Evolutionary conservation across 2,888 invertebrate species (phyloP), one percentile per base, ranked within the genome.

Genomic region (Smittia aterrima): DNA sequence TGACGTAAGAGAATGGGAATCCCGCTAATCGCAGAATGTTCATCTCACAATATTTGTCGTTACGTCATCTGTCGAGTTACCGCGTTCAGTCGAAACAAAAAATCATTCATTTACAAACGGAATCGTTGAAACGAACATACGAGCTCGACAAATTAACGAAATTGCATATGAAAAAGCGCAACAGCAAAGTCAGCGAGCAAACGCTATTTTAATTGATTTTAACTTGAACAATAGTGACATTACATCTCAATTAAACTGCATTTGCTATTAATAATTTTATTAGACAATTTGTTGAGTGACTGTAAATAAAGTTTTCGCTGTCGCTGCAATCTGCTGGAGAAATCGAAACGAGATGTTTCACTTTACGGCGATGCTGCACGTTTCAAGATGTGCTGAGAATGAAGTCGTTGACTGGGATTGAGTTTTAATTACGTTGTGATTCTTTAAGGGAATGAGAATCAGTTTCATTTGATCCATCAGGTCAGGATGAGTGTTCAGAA

Each of bases 201-300:
- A 54, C 13, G 18, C 20, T 18, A 16, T 38, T 66, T 40, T 38
- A 66, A 66, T 18, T 58, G 58, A 7, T 58, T 58, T 58, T 13
- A 9, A 58, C 58, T 58, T 58, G 58, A 66, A 66, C 27, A 38
- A 66, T 66, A 38, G 64, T 66, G 32, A 38, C 32, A 32, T n/a
- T 66, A 66, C 66, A 66, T 64, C 64, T 64, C 27, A 64, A 64
- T 64, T 47, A 47, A 58, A 22, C n/a, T 22, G 58, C n/a, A 58
- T 58, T 18, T 16, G 16, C 38, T 32, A 66, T 38, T 66, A 66
- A 66, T 66, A 66, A 38, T 66, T 40, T 66, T 66, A 66, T 66
- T 38, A 66, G 38, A 32, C 38, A 66, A 66, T 66, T 66, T 66
- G 38, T 66, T 20, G 40, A 66, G 16, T 18, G 38, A 66, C 27